Conservation (phyloP, 2,888 invertebrate genomes). For the Pammene aurita region DNA sequence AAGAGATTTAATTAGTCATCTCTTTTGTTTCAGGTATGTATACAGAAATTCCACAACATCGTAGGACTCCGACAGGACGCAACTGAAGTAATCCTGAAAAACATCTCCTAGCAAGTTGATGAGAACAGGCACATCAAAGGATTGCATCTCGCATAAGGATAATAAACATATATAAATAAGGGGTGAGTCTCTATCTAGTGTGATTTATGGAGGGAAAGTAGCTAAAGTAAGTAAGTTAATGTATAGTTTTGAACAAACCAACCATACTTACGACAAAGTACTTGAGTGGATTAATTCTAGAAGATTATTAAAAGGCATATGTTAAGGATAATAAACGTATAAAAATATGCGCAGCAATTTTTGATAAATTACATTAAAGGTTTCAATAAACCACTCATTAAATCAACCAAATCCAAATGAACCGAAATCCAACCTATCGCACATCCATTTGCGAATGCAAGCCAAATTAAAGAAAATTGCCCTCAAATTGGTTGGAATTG, state of each 20-base stretch:
- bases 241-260: no score
- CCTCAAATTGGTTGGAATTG: constrained; percentile 18
- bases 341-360: no score
- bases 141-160: no score
- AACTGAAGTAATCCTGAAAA: neutral
- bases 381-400: neutral
- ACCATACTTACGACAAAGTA: no score
- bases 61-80: neutral
- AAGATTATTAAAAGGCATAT: no score
- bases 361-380: neutral
- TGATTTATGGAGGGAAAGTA: no score
- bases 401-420: constrained; percentile 19
- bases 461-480: constrained; percentile 22
- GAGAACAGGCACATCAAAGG: no score
- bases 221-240: no score
- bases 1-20: neutral
- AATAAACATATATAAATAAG: no score
- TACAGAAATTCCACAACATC: neutral
- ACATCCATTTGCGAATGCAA: constrained; percentile 21
- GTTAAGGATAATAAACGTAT: no score
- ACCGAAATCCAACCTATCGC: neutral
- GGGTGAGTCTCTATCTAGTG: no score
- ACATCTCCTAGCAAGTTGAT: neutral
- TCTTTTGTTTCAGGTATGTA: neutral
- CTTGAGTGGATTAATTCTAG: no score